Base-by-base conservation (phyloP, 2,888 invertebrate species). In the Nemoura dubitans region DNA sequence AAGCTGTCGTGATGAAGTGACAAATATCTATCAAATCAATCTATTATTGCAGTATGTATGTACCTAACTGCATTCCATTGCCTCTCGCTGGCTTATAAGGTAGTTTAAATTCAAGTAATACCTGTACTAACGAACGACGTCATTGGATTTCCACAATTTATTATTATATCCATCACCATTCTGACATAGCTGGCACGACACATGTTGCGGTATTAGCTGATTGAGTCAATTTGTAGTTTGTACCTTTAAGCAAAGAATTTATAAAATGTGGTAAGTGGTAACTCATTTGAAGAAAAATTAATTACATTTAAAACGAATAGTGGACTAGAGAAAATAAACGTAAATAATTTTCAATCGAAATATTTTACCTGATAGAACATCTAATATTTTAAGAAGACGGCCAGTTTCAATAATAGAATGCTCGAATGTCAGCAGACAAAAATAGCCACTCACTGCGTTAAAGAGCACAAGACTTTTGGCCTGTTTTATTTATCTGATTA, bases 391-490 rank as follows among this genome's bases (percentile, higher is more conserved):
- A 59, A 59, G 59, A 10, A 59, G 21, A 14, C 21, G 21, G 16
- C 59, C 21, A 21, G 59, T 59, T 59, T 59, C 59, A 59, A 59
- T 59, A 59, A 59, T 59, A 59, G 59, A 59, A 7, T 21, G 59
- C 21, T 59, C 3, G 14, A 59, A 59, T 59, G 59, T 59, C 59
- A 59, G 59, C 59, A 59, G 59, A 59, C 21, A 59, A 59, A 59
- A 59, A 59, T 59, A 59, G 59, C 59, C 59, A 21, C 59, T 21
- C 59, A 21, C 59, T 21, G 10, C 21, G 59, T 14, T 21, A 59
- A 59, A 59, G 59, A 59, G 59, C 59, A 59, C 59, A 14, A 59
- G 59, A 59, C 59, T 59, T 59, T 59, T 59, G 59, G 59, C 59
- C 59, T 59, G 59, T 59, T 59, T 59, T 59, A 59, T 59, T 59